These are phyloP conservation scores for Camelus dromedarius DNA, from an alignment of 2,113 vertebrate species.

Conservation along the genomic window DNA sequence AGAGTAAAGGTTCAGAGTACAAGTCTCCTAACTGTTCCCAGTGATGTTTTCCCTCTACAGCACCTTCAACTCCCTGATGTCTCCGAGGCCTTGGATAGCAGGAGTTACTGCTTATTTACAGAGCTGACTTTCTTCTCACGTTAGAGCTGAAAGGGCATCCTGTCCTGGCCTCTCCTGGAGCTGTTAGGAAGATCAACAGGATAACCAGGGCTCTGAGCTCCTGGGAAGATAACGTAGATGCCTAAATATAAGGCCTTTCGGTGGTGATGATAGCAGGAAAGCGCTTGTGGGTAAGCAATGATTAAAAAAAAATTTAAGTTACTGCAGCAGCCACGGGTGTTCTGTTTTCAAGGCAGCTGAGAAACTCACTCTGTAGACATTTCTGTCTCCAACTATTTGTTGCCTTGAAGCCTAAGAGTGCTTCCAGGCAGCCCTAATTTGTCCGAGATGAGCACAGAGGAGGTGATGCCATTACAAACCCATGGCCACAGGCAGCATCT, in stretches of 20 bases:
- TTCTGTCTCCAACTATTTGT: conserved; percentile 49
- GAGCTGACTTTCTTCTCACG: background rate
- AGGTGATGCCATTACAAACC: background rate
- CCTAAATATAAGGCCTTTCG: background rate
- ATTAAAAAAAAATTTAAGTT: background rate
- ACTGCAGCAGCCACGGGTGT: background rate
- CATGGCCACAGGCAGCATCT: conserved; percentile 29
- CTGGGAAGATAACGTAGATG: background rate
- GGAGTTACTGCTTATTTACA: background rate
- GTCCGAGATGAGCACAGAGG: conserved; percentile 46
- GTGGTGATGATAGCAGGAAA: background rate
- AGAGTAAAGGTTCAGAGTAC: background rate
- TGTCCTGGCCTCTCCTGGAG: background rate
- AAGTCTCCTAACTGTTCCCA: background rate
- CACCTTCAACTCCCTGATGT: no score
- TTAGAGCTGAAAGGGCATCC: background rate
- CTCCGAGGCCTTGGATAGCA: background rate
- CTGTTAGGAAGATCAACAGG: background rate
- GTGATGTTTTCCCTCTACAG: background rate
- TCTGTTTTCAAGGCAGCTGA: background rate
- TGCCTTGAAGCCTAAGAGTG: conserved; percentile 40
- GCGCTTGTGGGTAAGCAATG: background rate
- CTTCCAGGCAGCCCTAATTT: conserved; percentile 53
- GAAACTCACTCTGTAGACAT: conserved; percentile 37
- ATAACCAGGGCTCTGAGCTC: background rate